Conservation (phyloP, 1,140 invertebrate genomes). For the Drosophila punjabiensis region DNA sequence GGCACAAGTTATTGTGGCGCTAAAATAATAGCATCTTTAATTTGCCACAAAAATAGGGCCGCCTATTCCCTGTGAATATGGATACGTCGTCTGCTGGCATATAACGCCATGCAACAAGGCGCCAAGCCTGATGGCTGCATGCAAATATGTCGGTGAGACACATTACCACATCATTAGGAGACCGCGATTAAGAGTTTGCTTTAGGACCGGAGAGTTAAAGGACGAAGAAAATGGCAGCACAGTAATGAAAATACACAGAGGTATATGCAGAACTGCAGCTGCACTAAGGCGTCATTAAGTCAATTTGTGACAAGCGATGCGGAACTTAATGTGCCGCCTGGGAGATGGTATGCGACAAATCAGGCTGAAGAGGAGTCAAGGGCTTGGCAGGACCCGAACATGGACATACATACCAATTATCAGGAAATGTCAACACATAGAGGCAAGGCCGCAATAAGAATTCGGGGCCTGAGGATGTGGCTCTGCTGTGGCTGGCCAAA, state of each 20-base stretch:
- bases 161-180: conserved; percentile 72
- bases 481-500: conserved; percentile 7
- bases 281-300: conserved; percentile 67
- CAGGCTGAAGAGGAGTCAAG: not conserved
- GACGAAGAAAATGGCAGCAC: conserved; percentile 51
- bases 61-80: conserved; percentile 16
- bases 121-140: not conserved
- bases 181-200: conserved; percentile 47
- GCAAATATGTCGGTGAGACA: conserved; percentile 22
- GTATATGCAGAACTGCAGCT: conserved; percentile 12
- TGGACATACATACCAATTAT: conserved; percentile 69
- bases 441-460: conserved; percentile 15
- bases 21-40: not conserved
- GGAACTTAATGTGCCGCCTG: conserved; percentile 65
- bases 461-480: conserved; percentile 19
- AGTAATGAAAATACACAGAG: conserved; percentile 19
- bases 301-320: conserved; percentile 48
- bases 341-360: conserved; percentile 12
- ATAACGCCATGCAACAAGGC: not conserved
- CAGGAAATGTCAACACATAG: conserved; percentile 57
- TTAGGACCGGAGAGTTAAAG: conserved; percentile 18
- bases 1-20: not conserved
- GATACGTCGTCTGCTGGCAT: conserved; percentile 2
- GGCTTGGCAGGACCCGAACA: conserved; percentile 9
- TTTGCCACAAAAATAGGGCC: not conserved